Percentiles rank a stretch among this genome's conserved stretches.
These are phyloP conservation scores for Eleutherodactylus coqui DNA, from an alignment of 2,797 vertebrate genomes.

Conservation along the genomic window DNA sequence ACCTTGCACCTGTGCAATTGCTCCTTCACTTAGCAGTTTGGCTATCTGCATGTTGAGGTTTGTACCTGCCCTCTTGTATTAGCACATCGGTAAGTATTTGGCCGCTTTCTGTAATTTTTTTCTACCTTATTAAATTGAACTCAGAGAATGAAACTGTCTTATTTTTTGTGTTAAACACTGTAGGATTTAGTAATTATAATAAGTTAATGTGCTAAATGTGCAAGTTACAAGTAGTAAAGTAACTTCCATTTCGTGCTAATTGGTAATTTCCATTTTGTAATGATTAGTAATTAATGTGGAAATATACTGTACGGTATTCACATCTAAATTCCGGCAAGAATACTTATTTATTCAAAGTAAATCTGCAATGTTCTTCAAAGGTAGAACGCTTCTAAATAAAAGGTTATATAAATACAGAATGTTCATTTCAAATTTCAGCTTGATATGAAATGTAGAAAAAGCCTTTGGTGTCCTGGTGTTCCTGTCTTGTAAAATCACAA, in stretches of 20 bases:
- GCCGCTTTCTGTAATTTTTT: too few relatives aligned
- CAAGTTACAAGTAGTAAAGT: conserved; percentile 32
- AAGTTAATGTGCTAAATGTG: conserved; percentile 36
- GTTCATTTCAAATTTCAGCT: conserved; percentile 11
- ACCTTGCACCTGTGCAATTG: too few relatives aligned
- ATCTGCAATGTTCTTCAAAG: conserved; percentile 10
- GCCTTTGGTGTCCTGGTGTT: conserved; percentile 10
- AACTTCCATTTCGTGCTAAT: conserved; percentile 37
- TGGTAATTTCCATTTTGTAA: conserved; percentile 45
- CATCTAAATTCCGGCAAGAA: conserved; percentile 19
- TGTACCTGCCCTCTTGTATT: too few relatives aligned
- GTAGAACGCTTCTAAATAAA: conserved; percentile 8
- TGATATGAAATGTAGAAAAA: conserved; percentile 28
- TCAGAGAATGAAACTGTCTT: background rate
- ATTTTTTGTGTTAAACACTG: background rate
- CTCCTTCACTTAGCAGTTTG: too few relatives aligned
- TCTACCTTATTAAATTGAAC: background rate
- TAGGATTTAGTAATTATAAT: conserved; percentile 30
- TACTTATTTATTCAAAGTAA: conserved; percentile 7
- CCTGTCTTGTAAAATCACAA: background rate
- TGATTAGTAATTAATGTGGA: conserved; percentile 36
- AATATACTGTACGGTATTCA: conserved; percentile 20
- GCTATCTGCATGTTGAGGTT: too few relatives aligned
- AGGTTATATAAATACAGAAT: background rate
- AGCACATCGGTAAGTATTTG: too few relatives aligned